phyloP scores from a whole-genome alignment of 2,113 vertebrate species.

The Vombatus ursinus region DNA sequence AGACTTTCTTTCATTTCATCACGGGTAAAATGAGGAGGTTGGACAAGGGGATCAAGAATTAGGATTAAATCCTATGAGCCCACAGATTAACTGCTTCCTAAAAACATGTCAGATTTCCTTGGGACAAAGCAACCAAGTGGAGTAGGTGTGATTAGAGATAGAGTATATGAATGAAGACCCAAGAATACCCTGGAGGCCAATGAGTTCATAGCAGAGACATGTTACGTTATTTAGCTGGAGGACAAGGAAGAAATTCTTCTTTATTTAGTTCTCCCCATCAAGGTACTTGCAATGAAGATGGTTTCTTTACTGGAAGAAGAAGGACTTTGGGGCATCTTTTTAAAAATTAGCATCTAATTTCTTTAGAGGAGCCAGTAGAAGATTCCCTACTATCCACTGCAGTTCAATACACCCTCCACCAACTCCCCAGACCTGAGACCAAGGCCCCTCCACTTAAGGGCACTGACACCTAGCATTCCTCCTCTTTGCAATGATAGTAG shows the following conservation, averaged over 20 bases:
- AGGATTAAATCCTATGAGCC: not conserved
- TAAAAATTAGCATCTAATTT: not conserved
- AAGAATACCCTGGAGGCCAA: not conserved
- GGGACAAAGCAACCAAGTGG: not conserved
- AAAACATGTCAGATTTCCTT: not conserved
- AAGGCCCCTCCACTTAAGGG: not conserved
- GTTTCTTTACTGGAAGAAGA: not conserved
- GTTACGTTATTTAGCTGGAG: not conserved
- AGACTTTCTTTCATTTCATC: not conserved
- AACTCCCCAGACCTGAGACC: fast-evolving
- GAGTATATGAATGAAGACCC: not conserved
- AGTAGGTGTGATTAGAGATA: not conserved
- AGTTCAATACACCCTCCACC: not conserved
- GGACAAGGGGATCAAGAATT: not conserved
- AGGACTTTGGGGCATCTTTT: not conserved
- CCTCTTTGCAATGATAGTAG: conserved; percentile 57
- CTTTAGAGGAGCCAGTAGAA: not conserved
- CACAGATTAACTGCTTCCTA: not conserved
- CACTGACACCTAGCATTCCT: conserved; percentile 50
- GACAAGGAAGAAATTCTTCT: not conserved
- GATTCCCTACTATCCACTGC: not conserved
- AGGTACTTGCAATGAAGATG: not conserved
- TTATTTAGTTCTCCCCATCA: not conserved
- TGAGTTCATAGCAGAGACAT: not conserved
- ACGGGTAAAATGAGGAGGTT: not conserved